Base-by-base conservation (phyloP, 2,888 invertebrate species). In the Gari tellinella region DNA sequence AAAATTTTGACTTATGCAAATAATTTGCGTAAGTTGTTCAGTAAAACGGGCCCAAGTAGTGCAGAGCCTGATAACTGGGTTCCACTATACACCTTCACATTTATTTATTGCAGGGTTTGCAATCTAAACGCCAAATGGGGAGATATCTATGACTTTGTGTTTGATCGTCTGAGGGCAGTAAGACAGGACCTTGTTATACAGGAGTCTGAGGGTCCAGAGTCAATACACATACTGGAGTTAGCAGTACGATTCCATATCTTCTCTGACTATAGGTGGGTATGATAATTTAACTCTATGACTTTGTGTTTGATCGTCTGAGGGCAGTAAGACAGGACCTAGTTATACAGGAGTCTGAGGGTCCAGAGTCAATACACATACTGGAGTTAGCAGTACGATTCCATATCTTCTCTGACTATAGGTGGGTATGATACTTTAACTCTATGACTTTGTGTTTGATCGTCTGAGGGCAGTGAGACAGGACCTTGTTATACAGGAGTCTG, bases 121-220 rank as follows among this genome's bases (percentile, higher is more conserved):
- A 31, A 31, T 10, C 31, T 31, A 10, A 31, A 10, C 4, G 31
- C 91, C 93, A 62, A 90, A 93, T 15, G 94, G 94, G 92, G 84
- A 57, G 88, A 93, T 0, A 92, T 95, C 49, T 96, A 96, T 87
- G 95, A 96, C 90, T 97, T 95, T 92, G 93, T 96, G 56, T 94
- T 95, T 87, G 96, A 97, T 89, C 94, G 97, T 17, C 92, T 96
- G 66, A 92, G 96, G 84, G 94, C 96, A 0, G 94, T 96, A 4
- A 92, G 96, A 41, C 96, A 96, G 90, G 97, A 97, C 87, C 93
- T 96, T 92, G 94, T 95, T 0, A 95, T 97, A 78, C 96, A 97
- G 90, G 93, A 94, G 68, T 89, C 95, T 1, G 89, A 93, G 3
- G 92, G 93, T 1, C 81, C 90, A 0, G 90, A 94, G 31, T 94